Conservation (phyloP, 1,140 invertebrate genomes). For the Leguminivora glycinivorella region DNA sequence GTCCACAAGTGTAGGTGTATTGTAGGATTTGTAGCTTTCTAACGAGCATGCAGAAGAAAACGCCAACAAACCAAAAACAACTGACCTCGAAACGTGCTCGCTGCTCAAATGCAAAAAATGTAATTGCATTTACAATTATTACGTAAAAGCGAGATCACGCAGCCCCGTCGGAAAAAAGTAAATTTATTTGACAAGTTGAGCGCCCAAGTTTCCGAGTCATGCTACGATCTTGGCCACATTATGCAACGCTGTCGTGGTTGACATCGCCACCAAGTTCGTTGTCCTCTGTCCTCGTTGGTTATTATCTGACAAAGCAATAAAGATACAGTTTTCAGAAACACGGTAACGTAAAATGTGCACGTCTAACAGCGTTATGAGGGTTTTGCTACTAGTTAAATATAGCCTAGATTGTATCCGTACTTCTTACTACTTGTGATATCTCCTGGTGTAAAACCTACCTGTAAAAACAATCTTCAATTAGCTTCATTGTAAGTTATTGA, state of each 20-base stretch:
- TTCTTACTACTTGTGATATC: background rate
- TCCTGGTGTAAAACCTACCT: too few relatives aligned
- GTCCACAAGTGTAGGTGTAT: too few relatives aligned
- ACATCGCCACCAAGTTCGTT: constrained; percentile 13
- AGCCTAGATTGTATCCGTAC: background rate
- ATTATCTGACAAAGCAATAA: background rate
- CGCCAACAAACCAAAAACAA: background rate
- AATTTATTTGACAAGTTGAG: constrained; percentile 22
- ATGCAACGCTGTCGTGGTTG: constrained; percentile 18
- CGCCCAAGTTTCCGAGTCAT: constrained; percentile 22
- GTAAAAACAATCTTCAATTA: background rate
- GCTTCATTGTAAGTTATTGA: too few relatives aligned
- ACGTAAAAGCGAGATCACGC: constrained; percentile 6
- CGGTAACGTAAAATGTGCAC: background rate
- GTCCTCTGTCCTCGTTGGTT: constrained; percentile 1
- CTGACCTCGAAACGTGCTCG: background rate
- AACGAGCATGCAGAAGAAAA: background rate
- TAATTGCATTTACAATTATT: constrained; percentile 13
- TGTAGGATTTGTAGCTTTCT: background rate
- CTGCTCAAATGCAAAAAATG: background rate
- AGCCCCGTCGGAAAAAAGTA: constrained; percentile 6
- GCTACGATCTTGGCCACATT: constrained; percentile 13
- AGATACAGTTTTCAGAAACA: background rate
- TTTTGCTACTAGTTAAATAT: background rate
- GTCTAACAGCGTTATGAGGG: background rate